phyloP scores from a whole-genome alignment of 2,113 vertebrate species.

The Neolamprologus hecqui region DNA sequence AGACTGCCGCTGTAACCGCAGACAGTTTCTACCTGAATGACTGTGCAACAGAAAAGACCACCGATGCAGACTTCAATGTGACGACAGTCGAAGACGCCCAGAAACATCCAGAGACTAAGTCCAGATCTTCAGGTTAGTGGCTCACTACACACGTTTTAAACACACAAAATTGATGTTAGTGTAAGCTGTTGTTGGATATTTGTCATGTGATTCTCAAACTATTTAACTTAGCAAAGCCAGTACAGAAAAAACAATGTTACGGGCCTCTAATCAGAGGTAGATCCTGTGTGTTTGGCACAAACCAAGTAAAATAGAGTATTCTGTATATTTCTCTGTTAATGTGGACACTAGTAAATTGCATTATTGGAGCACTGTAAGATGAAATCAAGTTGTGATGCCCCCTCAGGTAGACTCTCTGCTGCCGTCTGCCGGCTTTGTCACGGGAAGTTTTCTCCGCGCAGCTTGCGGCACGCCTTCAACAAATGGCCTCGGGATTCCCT shows the following conservation, averaged over 20 bases:
- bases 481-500: conserved; percentile 63
- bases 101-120: not conserved
- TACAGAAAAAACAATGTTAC: not conserved
- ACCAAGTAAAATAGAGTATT: not conserved
- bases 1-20: not conserved
- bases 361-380: not conserved
- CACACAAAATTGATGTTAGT: not conserved
- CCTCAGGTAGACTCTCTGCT: conserved; percentile 68
- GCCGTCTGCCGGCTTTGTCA: conserved; percentile 90
- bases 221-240: not conserved
- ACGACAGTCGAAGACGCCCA: not conserved
- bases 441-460: conserved; percentile 85
- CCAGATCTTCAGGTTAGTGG: not conserved
- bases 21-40: not conserved
- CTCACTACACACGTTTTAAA: rapidly evolving
- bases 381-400: not conserved
- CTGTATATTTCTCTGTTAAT: not conserved
- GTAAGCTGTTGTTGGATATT: rapidly evolving
- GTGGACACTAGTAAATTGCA: not conserved
- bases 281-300: not conserved
- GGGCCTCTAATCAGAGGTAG: rapidly evolving
- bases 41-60: not conserved
- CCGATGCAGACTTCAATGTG: not conserved
- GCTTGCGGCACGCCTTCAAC: conserved; percentile 81
- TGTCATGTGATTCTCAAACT: not conserved